Base-by-base conservation (phyloP, 2,113 vertebrate species). In the Acanthisitta chloris region DNA sequence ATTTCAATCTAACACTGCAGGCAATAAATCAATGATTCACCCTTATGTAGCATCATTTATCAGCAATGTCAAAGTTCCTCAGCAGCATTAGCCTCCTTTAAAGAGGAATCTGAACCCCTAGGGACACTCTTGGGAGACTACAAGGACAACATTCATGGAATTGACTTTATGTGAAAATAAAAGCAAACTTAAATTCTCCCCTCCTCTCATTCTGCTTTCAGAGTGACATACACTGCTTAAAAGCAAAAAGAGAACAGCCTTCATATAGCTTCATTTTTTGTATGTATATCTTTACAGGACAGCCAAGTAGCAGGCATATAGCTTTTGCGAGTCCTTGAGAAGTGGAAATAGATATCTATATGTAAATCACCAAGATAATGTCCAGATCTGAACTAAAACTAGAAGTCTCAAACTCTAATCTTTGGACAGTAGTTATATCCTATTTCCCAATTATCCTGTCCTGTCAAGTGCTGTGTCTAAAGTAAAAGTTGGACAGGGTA, bases 21-120 rank as follows among this genome's bases (percentile, higher is more conserved):
- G 45, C 45, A 96, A 96, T 94, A 92, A 96, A 96, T 95, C 86
- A 96, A 55, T 90, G 51, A 17, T 94, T 92, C 79, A 34, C 48
- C 85, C 59, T 84, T 92, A 81, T 57, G 46, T 81, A 84, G 69
- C 74, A 86, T 78, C 90, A 93, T 96, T 96, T 86, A 93, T 95
- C 94, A 93, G 40, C 59, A 86, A 74, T 79, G 79, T 88, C 90
- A 84, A 81, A 88, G 92, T 90, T 90, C 72, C 55, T 45, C 2
- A 0, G 82, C 82, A 94, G 78, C 24, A 81, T 95, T 80, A 95
- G 55, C 67, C 76, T 86, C 57, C 40, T 88, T 55, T 70, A 88
- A 86, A 92, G 25, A 88, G 62, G 38, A 83, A 42, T 61, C 31
- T 14, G 79, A 90, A 64, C 14, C 40, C n/a, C 61, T 84, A 74